phyloP scores from a whole-genome alignment of 1,140 invertebrate genomes.

The Drosophila repletoides region DNA sequence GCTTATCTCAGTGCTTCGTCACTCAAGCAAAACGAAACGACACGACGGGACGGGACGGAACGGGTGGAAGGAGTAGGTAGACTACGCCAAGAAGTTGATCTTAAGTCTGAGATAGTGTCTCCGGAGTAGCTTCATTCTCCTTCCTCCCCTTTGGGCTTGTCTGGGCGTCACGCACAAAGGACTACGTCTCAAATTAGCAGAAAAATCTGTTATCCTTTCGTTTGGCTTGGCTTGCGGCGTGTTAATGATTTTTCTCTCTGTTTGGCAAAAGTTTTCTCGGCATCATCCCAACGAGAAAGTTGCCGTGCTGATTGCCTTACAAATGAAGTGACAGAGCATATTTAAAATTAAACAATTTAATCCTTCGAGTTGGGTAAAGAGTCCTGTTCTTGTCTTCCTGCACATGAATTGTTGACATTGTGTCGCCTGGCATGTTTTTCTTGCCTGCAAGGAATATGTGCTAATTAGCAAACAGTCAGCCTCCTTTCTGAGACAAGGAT shows the following conservation, averaged over 20 bases:
- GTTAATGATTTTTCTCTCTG: constrained; percentile 78
- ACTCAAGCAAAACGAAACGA: constrained; percentile 67
- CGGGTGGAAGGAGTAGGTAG: neutral
- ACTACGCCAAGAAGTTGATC: constrained; percentile 68
- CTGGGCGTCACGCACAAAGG: constrained; percentile 78
- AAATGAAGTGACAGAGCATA: constrained; percentile 82
- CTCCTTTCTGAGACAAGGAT: constrained; percentile 25
- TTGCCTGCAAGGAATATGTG: constrained; percentile 72
- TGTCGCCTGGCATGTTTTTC: constrained; percentile 53
- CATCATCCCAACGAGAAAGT: constrained; percentile 25
- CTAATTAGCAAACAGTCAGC: constrained; percentile 76
- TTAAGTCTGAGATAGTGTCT: constrained; percentile 65
- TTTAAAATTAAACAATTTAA: constrained; percentile 82
- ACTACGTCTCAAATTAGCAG: constrained; percentile 81
- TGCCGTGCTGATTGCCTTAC: constrained; percentile 52
- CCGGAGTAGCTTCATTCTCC: constrained; percentile 14
- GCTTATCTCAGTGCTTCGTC: constrained; percentile 75
- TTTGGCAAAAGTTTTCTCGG: constrained; percentile 13
- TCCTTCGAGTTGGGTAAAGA: constrained; percentile 52
- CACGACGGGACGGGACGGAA: neutral
- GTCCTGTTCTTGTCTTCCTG: too few relatives aligned
- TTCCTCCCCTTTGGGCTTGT: constrained; percentile 5
- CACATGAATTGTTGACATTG: constrained; percentile 76
- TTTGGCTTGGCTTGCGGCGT: constrained; percentile 81
- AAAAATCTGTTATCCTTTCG: constrained; percentile 82